Conservation (phyloP, 92 coral and sea anemone species). For the Paragorgia papillata region DNA sequence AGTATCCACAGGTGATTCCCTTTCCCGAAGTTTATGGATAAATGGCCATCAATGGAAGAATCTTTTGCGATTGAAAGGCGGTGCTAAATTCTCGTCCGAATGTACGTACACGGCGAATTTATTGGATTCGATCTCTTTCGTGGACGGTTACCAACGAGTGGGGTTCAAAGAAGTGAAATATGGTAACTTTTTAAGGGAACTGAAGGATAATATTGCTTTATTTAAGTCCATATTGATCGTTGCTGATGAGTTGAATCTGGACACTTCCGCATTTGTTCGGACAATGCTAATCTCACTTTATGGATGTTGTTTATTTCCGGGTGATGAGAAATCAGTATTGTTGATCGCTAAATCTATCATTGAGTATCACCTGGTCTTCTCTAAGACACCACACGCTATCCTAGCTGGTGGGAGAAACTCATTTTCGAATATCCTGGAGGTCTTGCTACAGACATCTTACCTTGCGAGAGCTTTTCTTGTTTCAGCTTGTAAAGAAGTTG, state of each 20-base stretch:
- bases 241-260: conserved; percentile 77
- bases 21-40: conserved; percentile 90
- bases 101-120: conserved; percentile 80
- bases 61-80: conserved; percentile 68
- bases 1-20: conserved; percentile 79
- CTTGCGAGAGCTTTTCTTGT: conserved; percentile 81
- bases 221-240: conserved; percentile 82
- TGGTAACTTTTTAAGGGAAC: conserved; percentile 86
- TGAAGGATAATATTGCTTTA: conserved; percentile 73
- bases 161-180: conserved; percentile 90
- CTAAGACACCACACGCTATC: conserved; percentile 72
- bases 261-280: conserved; percentile 80
- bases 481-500: conserved; percentile 79
- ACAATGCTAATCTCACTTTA: conserved; percentile 78
- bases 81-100: conserved; percentile 68
- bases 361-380: conserved; percentile 69
- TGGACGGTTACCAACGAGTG: conserved; percentile 78
- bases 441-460: conserved; percentile 71
- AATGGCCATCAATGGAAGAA: conserved; percentile 92
- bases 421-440: conserved; percentile 72
- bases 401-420: conserved; percentile 77
- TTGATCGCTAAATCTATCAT: conserved; percentile 71
- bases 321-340: conserved; percentile 77
- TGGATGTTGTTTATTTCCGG: conserved; percentile 88
- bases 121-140: conserved; percentile 77